Evolutionary conservation across 2,113 vertebrate species (phyloP).

Genomic region (Ctenomys sociabilis): DNA sequence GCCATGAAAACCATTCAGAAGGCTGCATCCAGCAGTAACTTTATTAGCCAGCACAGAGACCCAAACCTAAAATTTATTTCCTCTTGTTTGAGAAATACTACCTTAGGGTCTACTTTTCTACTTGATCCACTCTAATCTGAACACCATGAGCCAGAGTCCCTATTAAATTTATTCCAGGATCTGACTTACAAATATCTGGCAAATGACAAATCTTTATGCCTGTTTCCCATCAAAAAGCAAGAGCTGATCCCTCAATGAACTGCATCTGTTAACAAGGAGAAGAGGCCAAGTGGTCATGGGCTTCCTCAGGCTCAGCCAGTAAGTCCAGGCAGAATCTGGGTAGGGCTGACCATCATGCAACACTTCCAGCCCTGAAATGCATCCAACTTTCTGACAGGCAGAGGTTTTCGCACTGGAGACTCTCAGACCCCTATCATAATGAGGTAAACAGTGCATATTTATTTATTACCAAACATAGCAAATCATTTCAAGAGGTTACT

Average conservation of each 20-base stretch:
- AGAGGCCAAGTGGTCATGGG: not conserved
- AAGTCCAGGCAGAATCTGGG: not conserved
- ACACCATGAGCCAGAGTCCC: not conserved
- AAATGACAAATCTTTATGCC: not conserved
- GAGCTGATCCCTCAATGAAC: not conserved
- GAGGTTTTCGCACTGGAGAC: not conserved
- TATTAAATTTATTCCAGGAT: not conserved
- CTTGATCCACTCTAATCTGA: not conserved
- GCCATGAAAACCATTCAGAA: not conserved
- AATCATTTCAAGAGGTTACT: not conserved
- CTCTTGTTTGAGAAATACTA: constrained; percentile 18
- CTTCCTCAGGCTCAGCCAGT: not conserved
- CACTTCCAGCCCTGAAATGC: not conserved
- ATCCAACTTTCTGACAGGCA: not conserved
- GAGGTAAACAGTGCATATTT: not conserved
- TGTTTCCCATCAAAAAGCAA: constrained; percentile 5
- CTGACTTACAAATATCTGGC: constrained; percentile 7
- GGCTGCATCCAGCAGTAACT: not conserved
- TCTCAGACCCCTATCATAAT: not conserved
- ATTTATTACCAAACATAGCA: not conserved
- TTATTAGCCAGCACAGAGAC: constrained; percentile 6
- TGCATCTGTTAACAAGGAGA: not conserved
- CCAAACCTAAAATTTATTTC: not conserved
- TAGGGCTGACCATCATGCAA: not conserved
- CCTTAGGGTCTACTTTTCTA: not conserved